phyloP scores from a whole-genome alignment of 2,113 vertebrate species.

The Eulemur macaco region DNA sequence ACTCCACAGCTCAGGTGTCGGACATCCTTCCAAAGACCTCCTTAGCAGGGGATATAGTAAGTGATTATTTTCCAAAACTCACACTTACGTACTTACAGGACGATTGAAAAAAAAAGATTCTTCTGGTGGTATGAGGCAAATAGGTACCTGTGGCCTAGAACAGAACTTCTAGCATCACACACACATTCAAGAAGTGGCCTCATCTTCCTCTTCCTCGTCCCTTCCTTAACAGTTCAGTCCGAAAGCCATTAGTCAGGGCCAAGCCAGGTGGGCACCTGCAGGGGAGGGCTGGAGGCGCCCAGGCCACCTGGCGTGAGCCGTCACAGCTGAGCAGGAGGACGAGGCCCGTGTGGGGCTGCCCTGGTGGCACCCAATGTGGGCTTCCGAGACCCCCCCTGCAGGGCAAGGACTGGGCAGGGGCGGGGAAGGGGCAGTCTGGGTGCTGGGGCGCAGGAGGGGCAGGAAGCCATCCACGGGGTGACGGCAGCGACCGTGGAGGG shows the following conservation, averaged over 20 bases:
- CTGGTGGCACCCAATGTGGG: not conserved
- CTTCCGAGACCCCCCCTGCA: not conserved
- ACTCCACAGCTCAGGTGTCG: accelerated
- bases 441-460: not conserved
- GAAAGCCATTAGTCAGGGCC: not conserved
- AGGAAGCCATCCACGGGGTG: not conserved
- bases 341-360: not conserved
- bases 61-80: not conserved
- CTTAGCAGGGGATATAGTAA: not conserved
- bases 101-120: not conserved
- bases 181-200: not conserved
- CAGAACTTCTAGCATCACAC: not conserved
- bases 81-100: not conserved
- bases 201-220: not conserved
- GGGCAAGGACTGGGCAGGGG: not conserved
- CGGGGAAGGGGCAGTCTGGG: not conserved
- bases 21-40: not conserved
- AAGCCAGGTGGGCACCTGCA: not conserved
- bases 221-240: accelerated
- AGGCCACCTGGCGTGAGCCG: accelerated
- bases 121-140: not conserved
- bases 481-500: not conserved
- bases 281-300: no score
- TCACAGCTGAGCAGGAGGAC: not conserved
- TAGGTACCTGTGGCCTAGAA: not conserved